phyloP scores from a whole-genome alignment of 2,797 vertebrate species.

The Gadopsis marmoratus region DNA sequence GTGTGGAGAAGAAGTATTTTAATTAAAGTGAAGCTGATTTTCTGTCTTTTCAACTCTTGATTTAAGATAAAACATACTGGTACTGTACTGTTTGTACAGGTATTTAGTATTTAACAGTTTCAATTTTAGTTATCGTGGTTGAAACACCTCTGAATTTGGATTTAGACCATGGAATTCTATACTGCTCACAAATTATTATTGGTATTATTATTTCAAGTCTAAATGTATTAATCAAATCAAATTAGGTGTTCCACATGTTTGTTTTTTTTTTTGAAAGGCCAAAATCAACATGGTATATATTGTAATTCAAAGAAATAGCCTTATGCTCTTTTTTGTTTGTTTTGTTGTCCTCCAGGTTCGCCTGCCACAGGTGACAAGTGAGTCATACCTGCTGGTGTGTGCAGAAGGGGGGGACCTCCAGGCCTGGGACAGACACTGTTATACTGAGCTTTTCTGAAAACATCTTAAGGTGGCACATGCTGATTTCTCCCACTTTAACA shows the following conservation, averaged over 20 bases:
- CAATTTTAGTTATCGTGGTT: neutral
- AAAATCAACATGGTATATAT: neutral
- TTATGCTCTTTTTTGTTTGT: neutral
- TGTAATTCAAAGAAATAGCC: neutral
- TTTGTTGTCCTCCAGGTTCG: conserved; percentile 62
- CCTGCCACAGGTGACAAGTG: conserved; percentile 76
- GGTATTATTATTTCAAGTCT: too few relatives aligned
- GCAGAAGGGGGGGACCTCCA: conserved; percentile 65
- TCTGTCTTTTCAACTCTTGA: neutral
- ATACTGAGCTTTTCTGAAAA: conserved; percentile 69
- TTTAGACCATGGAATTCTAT: too few relatives aligned
- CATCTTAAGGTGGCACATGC: neutral
- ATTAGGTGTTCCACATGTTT: too few relatives aligned
- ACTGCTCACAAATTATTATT: too few relatives aligned
- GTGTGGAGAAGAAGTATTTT: neutral
- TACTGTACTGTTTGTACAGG: neutral
- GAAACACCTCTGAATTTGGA: neutral
- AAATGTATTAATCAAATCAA: too few relatives aligned
- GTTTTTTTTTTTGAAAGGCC: neutral
- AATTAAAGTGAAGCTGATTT: neutral
- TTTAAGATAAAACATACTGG: neutral
- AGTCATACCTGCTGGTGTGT: conserved; percentile 82
- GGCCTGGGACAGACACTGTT: conserved; percentile 66
- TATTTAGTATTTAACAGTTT: neutral
- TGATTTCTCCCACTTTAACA: conserved; percentile 6